These are phyloP conservation scores for Dysmachus trigonus DNA, from an alignment of 2,888 invertebrate species.

Conservation along the genomic window DNA sequence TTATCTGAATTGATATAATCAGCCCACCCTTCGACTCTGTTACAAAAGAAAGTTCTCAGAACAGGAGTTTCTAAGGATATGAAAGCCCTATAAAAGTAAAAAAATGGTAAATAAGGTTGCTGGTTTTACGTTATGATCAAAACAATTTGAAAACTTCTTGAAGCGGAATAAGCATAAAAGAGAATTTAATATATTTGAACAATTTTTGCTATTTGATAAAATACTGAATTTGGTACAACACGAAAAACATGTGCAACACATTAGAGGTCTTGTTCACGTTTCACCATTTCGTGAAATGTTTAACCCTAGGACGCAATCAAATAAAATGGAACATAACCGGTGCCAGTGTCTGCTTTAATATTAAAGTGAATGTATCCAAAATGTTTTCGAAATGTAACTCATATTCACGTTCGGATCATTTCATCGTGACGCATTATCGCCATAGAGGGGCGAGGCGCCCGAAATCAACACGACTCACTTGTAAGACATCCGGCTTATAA, in stretches of 20 bases:
- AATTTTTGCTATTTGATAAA: background rate
- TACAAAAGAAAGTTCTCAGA: background rate
- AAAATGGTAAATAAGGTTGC: background rate
- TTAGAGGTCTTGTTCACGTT: background rate
- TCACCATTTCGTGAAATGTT: background rate
- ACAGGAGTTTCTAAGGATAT: background rate
- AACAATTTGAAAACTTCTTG: background rate
- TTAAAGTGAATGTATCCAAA: background rate
- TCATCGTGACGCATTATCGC: constrained; percentile 29
- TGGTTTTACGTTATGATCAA: background rate
- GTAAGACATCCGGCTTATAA: constrained; percentile 38
- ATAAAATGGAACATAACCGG: background rate
- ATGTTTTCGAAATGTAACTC: constrained; percentile 16
- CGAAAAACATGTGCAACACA: background rate
- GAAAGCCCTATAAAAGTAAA: background rate
- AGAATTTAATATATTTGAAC: no score
- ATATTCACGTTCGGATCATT: constrained; percentile 33
- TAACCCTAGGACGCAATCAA: background rate
- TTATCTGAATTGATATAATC: background rate
- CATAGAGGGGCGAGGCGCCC: background rate
- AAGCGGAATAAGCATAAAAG: background rate
- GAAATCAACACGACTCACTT: constrained; percentile 36
- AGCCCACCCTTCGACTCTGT: background rate
- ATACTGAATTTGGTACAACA: background rate
- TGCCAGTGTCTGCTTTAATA: constrained; percentile 10